phyloP scores from a whole-genome alignment of 2,113 vertebrate species.

The Pseudorasbora parva region DNA sequence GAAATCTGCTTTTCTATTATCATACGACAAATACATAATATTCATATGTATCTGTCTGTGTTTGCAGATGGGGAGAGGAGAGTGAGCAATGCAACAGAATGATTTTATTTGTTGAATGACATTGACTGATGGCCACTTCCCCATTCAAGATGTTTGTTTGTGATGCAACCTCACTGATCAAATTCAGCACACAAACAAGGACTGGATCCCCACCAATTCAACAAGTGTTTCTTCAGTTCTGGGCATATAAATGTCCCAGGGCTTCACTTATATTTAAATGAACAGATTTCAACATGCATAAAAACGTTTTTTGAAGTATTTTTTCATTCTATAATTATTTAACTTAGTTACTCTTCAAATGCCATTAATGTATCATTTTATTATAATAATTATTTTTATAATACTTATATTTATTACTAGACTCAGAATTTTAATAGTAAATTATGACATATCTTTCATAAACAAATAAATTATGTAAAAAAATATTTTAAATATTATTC shows the following conservation, averaged over 20 bases:
- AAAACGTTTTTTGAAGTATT: background rate
- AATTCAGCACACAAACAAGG: slow-evolving; percentile 56
- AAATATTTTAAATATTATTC: background rate
- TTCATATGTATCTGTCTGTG: slow-evolving; percentile 52
- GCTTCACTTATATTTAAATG: background rate
- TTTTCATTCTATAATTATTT: background rate
- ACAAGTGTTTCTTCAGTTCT: slow-evolving; percentile 60
- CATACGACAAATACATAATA: slow-evolving; percentile 50
- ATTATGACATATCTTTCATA: background rate
- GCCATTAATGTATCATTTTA: background rate
- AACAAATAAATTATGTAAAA: background rate
- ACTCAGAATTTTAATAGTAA: background rate
- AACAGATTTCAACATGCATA: background rate
- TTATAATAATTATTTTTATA: too few relatives aligned
- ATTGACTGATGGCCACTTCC: slow-evolving; percentile 50
- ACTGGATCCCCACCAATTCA: background rate
- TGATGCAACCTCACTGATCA: background rate
- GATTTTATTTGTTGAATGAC: slow-evolving; percentile 54
- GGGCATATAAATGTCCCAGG: background rate
- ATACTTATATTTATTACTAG: too few relatives aligned
- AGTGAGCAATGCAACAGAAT: slow-evolving; percentile 13
- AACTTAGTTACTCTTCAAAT: background rate
- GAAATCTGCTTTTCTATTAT: slow-evolving; percentile 19
- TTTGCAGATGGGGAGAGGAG: slow-evolving; percentile 8
- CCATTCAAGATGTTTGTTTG: slow-evolving; percentile 32